Percentiles rank a stretch among this genome's conserved stretches.
These are phyloP conservation scores for Sterrhoptilus dennistouni DNA, from an alignment of 2,113 vertebrate species.

Conservation along the genomic window DNA sequence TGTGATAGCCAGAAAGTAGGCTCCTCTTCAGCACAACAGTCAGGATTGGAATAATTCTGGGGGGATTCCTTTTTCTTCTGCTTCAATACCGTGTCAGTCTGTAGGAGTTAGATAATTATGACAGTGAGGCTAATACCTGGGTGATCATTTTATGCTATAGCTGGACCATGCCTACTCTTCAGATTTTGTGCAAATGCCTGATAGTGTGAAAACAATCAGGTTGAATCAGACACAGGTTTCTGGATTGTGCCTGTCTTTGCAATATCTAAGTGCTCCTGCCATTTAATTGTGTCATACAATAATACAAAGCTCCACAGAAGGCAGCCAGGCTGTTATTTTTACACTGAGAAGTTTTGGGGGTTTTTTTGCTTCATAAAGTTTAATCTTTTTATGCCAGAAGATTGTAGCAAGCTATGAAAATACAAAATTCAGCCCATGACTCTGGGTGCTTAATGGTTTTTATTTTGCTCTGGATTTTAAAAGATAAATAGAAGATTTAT, in stretches of 20 bases:
- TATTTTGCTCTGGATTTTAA: slow-evolving; percentile 27
- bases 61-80: background rate
- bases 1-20: background rate
- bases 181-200: background rate
- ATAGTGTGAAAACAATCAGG: background rate
- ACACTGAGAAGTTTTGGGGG: background rate
- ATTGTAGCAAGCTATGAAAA: background rate
- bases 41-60: background rate
- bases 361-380: background rate
- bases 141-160: background rate
- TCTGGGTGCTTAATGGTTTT: background rate
- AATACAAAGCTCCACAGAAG: background rate
- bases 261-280: background rate
- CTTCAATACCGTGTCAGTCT: background rate
- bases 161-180: background rate
- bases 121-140: background rate
- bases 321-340: background rate
- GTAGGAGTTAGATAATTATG: background rate
- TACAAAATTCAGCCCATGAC: background rate
- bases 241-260: background rate
- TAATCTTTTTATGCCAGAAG: background rate
- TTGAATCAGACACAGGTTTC: background rate
- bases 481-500: slow-evolving; percentile 50
- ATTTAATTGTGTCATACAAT: background rate
- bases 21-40: background rate